Conservation (phyloP, 2,113 vertebrate species). For the Bubo blakistoni region DNA sequence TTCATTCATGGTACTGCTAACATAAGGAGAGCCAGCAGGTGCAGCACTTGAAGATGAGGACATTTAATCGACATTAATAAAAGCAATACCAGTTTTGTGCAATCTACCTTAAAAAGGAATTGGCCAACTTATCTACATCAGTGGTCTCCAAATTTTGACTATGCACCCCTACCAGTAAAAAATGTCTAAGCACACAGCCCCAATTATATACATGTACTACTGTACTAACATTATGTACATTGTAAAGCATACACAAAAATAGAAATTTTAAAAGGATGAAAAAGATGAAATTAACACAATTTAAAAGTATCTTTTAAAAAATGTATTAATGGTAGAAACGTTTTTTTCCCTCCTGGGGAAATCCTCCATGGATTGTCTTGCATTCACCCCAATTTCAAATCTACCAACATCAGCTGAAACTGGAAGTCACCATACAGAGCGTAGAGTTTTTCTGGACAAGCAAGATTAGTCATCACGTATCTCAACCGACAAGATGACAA, state of each 20-base stretch:
- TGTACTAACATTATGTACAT: background rate
- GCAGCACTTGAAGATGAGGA: background rate
- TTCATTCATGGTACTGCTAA: background rate
- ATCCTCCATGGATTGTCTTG: background rate
- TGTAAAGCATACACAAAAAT: background rate
- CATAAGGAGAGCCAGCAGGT: background rate
- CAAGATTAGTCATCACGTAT: background rate
- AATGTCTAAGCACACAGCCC: background rate
- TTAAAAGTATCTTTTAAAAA: background rate
- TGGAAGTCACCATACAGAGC: background rate
- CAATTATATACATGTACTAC: background rate
- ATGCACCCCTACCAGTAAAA: background rate
- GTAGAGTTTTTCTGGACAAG: background rate
- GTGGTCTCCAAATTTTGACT: background rate
- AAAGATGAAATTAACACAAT: background rate
- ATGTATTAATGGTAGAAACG: background rate
- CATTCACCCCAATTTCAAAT: background rate
- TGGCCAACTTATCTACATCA: background rate
- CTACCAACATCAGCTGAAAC: background rate
- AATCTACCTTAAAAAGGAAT: background rate
- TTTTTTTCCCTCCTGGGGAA: background rate
- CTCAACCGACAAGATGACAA: background rate
- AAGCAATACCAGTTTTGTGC: background rate
- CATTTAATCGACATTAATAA: background rate
- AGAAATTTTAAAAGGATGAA: background rate